Evolutionary conservation across 2,797 vertebrate genomes (phyloP).

Genomic region (Antrozous pallidus): DNA sequence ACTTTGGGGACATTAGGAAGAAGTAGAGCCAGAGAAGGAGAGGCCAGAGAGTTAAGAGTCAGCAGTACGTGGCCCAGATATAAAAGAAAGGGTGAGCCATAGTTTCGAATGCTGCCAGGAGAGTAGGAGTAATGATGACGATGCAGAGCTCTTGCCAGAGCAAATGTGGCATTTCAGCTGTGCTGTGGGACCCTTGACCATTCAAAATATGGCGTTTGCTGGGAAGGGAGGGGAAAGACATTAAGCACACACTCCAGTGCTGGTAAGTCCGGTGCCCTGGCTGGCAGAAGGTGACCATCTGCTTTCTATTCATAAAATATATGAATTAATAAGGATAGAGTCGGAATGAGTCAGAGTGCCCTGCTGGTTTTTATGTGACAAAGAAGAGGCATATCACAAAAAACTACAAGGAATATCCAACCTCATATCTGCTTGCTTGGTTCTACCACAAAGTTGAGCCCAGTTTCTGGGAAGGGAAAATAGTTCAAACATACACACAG

Average conservation of each 20-base stretch:
- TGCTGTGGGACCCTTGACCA: not conserved
- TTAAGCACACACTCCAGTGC: not conserved
- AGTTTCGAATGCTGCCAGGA: not conserved
- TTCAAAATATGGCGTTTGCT: not conserved
- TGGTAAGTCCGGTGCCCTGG: not conserved
- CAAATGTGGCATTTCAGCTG: not conserved
- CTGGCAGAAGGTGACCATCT: not conserved
- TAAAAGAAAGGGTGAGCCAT: not conserved
- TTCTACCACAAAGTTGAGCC: not conserved
- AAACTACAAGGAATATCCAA: not conserved
- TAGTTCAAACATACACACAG: too few relatives aligned
- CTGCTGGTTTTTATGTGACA: not conserved
- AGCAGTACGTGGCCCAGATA: not conserved
- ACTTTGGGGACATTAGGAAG: not conserved
- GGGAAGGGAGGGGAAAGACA: not conserved
- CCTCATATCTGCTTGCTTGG: not conserved
- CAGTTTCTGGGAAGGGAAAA: not conserved
- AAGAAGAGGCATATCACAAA: not conserved
- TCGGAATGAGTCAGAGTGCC: not conserved
- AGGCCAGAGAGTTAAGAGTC: not conserved
- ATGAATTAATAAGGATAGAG: not conserved
- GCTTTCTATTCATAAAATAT: conserved; percentile 20
- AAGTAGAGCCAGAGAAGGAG: not conserved
- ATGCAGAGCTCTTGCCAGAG: not conserved
- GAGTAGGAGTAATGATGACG: not conserved